Evolutionary conservation across 2,888 invertebrate species (phyloP).

Genomic region (Pachydiplax longipennis): DNA sequence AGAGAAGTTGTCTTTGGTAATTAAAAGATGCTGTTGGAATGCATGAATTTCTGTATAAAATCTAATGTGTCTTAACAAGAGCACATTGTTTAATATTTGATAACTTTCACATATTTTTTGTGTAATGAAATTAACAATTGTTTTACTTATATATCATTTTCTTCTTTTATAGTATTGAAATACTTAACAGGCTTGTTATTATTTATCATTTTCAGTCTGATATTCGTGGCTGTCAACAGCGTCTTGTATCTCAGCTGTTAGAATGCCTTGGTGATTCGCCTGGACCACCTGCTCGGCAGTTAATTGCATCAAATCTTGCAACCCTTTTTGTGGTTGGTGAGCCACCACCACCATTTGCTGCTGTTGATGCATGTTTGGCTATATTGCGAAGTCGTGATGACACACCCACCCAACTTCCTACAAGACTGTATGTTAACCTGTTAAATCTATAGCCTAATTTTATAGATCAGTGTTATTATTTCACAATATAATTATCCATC

Average conservation of each 20-base stretch:
- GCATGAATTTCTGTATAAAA: too few relatives aligned
- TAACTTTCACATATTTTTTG: too few relatives aligned
- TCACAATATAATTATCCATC: too few relatives aligned
- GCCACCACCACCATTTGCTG: conserved; percentile 94
- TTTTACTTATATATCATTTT: too few relatives aligned
- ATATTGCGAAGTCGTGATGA: conserved; percentile 97
- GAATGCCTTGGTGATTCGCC: conserved; percentile 88
- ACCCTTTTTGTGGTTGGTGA: conserved; percentile 97
- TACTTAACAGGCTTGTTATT: too few relatives aligned
- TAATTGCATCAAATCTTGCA: conserved; percentile 90
- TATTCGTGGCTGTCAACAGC: conserved; percentile 95
- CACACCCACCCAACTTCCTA: conserved; percentile 92
- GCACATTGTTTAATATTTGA: too few relatives aligned
- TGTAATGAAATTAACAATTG: too few relatives aligned
- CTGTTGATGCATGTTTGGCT: conserved; percentile 98
- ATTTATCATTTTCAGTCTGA: conserved; percentile 74
- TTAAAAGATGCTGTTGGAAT: too few relatives aligned
- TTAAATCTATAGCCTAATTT: neutral
- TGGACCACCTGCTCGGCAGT: conserved; percentile 90
- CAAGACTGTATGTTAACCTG: conserved; percentile 80
- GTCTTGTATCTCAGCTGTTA: conserved; percentile 91
- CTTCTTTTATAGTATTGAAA: too few relatives aligned
- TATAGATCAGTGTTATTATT: too few relatives aligned
- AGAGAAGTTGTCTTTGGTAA: too few relatives aligned
- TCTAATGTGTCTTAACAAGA: too few relatives aligned